A percentile compares a stretch with the other conserved stretches of the same genome.
These are phyloP conservation scores for Caerostris darwini DNA, from an alignment of 1,140 invertebrate genomes.

Conservation along the genomic window DNA sequence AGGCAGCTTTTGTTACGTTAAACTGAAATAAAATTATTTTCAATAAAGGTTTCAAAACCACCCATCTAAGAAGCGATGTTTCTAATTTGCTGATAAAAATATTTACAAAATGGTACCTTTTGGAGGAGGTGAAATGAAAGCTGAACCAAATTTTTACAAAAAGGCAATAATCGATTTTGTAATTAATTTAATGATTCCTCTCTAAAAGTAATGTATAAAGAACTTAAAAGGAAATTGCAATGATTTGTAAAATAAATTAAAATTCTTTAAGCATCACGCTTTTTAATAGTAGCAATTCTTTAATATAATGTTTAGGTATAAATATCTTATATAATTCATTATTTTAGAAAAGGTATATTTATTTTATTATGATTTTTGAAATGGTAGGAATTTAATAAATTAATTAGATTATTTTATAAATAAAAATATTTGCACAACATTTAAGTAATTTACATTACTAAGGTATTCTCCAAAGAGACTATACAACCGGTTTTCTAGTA, in stretches of 20 bases:
- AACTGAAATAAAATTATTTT: conserved; percentile 30
- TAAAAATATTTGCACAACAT: no score
- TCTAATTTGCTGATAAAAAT: background rate
- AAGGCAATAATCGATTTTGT: background rate
- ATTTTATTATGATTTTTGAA: no score
- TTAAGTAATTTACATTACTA: no score
- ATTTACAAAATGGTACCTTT: conserved; percentile 6
- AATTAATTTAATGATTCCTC: background rate
- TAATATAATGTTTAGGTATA: no score
- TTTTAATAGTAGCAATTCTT: no score
- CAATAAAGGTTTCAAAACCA: conserved; percentile 9
- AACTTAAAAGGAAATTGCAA: background rate
- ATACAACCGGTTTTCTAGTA: no score
- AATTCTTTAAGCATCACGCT: background rate
- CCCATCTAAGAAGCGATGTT: background rate
- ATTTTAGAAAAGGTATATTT: no score
- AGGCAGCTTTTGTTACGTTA: background rate
- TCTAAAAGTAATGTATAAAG: background rate
- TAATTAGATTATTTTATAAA: no score
- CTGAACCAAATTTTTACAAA: background rate
- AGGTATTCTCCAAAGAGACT: no score
- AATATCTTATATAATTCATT: no score
- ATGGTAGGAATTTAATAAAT: no score
- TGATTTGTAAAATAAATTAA: background rate
- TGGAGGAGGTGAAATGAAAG: background rate